Evolutionary conservation across 2,888 invertebrate genomes (phyloP).

Genomic region (Chloroclystis v-ata): DNA sequence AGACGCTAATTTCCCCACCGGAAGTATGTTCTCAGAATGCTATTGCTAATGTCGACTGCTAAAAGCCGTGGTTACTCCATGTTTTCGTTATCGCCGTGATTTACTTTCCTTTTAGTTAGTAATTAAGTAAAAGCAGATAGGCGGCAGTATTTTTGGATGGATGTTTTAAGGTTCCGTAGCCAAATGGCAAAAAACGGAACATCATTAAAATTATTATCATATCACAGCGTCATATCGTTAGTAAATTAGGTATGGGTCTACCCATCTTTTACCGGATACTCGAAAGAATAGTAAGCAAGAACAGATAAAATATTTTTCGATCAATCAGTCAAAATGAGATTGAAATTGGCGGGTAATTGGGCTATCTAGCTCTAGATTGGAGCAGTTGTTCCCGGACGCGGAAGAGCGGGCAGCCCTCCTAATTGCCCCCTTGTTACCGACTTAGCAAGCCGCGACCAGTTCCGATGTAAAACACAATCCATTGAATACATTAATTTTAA

Average conservation of each 20-base stretch:
- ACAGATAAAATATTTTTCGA: neutral
- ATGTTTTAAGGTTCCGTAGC: too few relatives aligned
- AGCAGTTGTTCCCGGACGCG: neutral
- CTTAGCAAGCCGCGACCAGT: constrained; percentile 4
- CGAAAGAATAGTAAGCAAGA: too few relatives aligned
- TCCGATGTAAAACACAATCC: constrained; percentile 9
- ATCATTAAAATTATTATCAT: too few relatives aligned
- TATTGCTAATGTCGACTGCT: constrained; percentile 19
- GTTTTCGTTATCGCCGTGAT: constrained; percentile 12
- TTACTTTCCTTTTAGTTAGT: too few relatives aligned
- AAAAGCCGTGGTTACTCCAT: constrained; percentile 14
- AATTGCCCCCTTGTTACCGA: constrained; percentile 18
- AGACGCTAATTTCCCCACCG: constrained; percentile 22
- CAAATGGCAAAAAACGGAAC: too few relatives aligned
- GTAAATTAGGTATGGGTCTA: too few relatives aligned
- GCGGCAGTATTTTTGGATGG: too few relatives aligned
- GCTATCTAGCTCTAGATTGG: neutral
- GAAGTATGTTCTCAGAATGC: constrained; percentile 19
- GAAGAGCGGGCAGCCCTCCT: constrained; percentile 10
- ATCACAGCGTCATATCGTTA: too few relatives aligned
- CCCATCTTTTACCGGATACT: too few relatives aligned
- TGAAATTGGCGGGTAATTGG: neutral
- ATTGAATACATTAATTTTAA: constrained; percentile 4
- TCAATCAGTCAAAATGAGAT: neutral
- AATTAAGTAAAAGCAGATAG: too few relatives aligned